Base-by-base conservation (phyloP, 1,140 invertebrate species). In the Samia ricini region DNA sequence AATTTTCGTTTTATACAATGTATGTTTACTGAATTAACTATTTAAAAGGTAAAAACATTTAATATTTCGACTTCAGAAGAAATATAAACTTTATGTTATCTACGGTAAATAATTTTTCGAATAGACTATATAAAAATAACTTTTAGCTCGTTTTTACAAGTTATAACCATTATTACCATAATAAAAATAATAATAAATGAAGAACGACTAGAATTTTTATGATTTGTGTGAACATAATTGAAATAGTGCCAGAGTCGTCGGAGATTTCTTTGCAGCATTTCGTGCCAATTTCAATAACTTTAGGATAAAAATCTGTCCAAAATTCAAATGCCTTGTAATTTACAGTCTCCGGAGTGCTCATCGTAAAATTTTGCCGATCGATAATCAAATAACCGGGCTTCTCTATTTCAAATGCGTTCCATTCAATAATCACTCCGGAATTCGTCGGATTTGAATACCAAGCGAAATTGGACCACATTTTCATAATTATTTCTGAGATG, bases 291-390 rank as follows among this genome's bases (percentile, higher is more conserved):
- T 93, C 91, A 0, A 95, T 71, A 10, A 96, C 91, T 79, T 92
- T 94, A 0, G 95, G 95, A 80, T 95, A 96, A 74, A 95, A 95
- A 36, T 95, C 92, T 72, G 95, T 95, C 95, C 95, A 96, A 86
- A 97, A 97, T 49, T 93, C 92, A 66, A 96, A 92, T 7, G 94
- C 93, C 74, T 94, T 95, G 75, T 95, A 95, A 85, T 96, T 94
- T 0, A 95, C 91, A 8, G 85, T 91, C 1, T 81, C 88, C 1
- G 92, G 72, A 60, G 94, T 92, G 66, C 93, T 94, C 92, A 96
- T 95, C 60, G 94, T 94, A 66, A 95, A 94, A 66, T 92, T 95
- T 57, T 87, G 76, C 55, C 93, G 92, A 71, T 96, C 94, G 33
- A 96, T 94, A 15, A 95, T 93, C 22, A 96, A 88, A 67, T 94